Evolutionary conservation across 2,797 vertebrate genomes (phyloP).

Genomic region (Babyrousa celebensis): DNA sequence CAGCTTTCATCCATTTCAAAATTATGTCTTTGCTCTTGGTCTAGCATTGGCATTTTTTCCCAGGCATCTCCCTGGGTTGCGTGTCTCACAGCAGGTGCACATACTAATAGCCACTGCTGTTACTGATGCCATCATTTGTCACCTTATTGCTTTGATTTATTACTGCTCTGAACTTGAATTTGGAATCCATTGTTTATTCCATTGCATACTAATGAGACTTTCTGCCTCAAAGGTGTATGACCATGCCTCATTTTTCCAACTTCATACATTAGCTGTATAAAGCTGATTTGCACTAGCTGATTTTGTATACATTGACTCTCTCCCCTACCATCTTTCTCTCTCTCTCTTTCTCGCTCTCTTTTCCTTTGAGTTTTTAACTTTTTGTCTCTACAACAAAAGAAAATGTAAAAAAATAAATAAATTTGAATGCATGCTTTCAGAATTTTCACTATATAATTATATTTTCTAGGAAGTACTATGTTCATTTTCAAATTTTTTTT

Average conservation of each 20-base stretch:
- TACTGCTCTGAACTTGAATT: constrained; percentile 72
- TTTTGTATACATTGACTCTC: not conserved
- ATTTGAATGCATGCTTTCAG: not conserved
- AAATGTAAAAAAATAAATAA: not conserved
- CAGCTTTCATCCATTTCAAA: constrained; percentile 38
- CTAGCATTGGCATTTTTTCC: constrained; percentile 12
- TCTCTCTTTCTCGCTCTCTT: not conserved
- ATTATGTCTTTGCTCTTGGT: constrained; percentile 7
- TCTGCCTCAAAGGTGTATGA: constrained; percentile 66
- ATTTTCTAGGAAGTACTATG: constrained; percentile 25
- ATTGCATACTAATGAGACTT: constrained; percentile 73
- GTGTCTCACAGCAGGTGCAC: constrained; percentile 64
- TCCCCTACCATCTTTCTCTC: not conserved
- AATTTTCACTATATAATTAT: constrained; percentile 18
- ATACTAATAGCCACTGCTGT: constrained; percentile 12
- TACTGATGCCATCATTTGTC: constrained; percentile 61
- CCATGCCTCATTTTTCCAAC: not conserved
- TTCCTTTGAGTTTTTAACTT: constrained; percentile 44
- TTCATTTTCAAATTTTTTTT: constrained; percentile 8
- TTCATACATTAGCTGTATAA: constrained; percentile 58
- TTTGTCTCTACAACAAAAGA: not conserved
- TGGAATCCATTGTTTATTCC: constrained; percentile 71
- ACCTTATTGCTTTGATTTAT: constrained; percentile 75
- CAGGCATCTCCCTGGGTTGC: constrained; percentile 41
- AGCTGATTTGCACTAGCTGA: constrained; percentile 36